phyloP scores from a whole-genome alignment of 2,113 vertebrate species.

The Trochalopteron elliotii region DNA sequence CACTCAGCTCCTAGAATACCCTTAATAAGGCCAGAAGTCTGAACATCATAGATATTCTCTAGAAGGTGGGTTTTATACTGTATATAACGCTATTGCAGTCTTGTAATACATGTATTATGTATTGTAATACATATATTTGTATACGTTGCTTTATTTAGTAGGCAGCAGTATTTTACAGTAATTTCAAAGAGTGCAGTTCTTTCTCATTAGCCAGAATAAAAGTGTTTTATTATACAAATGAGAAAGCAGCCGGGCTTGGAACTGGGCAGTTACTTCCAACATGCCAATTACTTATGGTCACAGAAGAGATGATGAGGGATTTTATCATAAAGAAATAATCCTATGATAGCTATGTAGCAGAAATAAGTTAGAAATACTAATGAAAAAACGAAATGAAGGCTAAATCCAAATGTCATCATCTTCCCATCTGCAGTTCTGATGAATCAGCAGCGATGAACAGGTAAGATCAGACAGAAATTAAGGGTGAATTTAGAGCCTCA shows the following conservation, averaged over 20 bases:
- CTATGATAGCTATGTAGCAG: neutral
- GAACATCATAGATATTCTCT: neutral
- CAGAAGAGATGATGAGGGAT: neutral
- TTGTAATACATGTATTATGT: neutral
- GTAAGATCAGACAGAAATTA: neutral
- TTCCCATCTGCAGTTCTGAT: neutral
- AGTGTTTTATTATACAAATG: neutral
- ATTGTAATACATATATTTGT: neutral
- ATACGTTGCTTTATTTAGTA: neutral
- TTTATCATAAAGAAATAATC: neutral
- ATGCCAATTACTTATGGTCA: neutral
- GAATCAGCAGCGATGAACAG: neutral
- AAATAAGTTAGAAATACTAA: neutral
- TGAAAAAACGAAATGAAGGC: neutral
- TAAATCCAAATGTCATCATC: rapidly evolving
- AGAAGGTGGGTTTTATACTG: neutral
- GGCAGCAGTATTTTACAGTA: neutral
- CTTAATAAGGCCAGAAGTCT: neutral
- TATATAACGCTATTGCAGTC: too few relatives aligned
- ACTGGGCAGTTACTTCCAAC: neutral
- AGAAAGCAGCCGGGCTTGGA: neutral
- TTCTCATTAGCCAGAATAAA: neutral
- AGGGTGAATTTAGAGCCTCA: neutral
- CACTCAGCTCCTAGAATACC: neutral
- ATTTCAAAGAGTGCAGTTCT: neutral